Evolutionary conservation across 2,797 vertebrate genomes (phyloP), one percentile per base, ranked within the genome.

Genomic region (Bradypus variegatus): DNA sequence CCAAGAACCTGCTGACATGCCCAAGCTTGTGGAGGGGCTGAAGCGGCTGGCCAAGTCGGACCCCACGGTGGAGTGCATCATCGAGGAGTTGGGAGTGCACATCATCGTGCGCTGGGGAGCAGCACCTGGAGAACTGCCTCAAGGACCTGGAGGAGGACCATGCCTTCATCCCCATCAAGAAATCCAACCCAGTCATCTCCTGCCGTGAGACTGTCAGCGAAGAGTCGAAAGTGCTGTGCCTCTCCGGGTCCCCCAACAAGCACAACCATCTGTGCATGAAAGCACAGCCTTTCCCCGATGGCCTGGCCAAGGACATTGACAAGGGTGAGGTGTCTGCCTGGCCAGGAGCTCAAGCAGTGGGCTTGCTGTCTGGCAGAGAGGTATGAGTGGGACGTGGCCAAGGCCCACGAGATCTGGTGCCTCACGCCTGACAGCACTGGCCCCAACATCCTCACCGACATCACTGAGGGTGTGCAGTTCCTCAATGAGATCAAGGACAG

Each of bases 401-500:
- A 99, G 94, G 98, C 98, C 95, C 98, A 98, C 62, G 99, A 99
- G 96, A 99, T 99, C 97, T 99, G 99, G 99, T 99, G 98, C 97
- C 99, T 99, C 0, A 98, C 99, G 18, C 99, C 99, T 0, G 99
- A 99, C 0, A 98, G 99, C 96, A 99, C 97, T 0, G 99, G 99
- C 9, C 99, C 99, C 95, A 99, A 99, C 96, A 90, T 99, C 91
- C 97, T 99, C 92, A 98, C 98, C 0, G 99, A 99, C 4, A 98
- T 99, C 84, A 99, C 98, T 97, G 99, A 99, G 97, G 99, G 99
- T 2, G 99, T 99, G 95, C 99, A 99, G 97, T 99, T 99, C 97
- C 99, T 99, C 21, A 99, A 99, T 1, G 99, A 99, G 97, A 99
- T 99, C 97, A 99, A 99, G 98, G 99, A 99, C 94, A 99, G 99